Evolutionary conservation across 2,113 vertebrate species (phyloP).

Genomic region (Corythornis madagascariensis): DNA sequence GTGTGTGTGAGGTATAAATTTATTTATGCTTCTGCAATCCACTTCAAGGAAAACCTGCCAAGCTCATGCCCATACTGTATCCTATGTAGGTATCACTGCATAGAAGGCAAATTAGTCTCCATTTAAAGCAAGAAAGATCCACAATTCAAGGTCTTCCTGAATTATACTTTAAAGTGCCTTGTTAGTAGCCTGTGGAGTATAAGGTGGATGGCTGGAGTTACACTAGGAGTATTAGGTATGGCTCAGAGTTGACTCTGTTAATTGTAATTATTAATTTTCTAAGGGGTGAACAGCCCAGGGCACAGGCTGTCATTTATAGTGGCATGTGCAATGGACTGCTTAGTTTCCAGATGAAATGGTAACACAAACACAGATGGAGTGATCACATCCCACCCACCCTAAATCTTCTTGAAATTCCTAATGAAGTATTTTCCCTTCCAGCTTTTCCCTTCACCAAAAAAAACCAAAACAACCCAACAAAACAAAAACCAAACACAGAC

Average conservation of each 20-base stretch:
- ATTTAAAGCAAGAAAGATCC: neutral
- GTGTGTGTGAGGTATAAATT: neutral
- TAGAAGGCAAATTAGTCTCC: neutral
- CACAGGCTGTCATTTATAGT: neutral
- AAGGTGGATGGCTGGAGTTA: neutral
- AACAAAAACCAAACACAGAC: no score
- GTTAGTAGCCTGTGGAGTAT: neutral
- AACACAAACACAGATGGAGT: conserved; percentile 36
- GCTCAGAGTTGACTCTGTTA: neutral
- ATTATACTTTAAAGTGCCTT: neutral
- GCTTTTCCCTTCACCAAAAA: neutral
- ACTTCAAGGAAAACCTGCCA: neutral
- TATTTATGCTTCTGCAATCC: neutral
- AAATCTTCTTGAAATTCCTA: conserved; percentile 15
- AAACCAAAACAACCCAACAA: no score
- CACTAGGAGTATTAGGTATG: neutral
- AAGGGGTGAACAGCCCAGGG: neutral
- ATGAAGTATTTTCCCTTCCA: neutral
- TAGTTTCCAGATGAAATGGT: conserved; percentile 29
- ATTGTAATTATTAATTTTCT: neutral
- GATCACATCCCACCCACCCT: neutral
- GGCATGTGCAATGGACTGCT: neutral
- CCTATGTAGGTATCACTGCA: neutral
- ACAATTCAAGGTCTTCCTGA: neutral
- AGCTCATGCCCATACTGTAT: neutral